These are phyloP conservation scores for Gobionotothen gibberifrons DNA, from an alignment of 2,797 vertebrate species.

Conservation along the genomic window DNA sequence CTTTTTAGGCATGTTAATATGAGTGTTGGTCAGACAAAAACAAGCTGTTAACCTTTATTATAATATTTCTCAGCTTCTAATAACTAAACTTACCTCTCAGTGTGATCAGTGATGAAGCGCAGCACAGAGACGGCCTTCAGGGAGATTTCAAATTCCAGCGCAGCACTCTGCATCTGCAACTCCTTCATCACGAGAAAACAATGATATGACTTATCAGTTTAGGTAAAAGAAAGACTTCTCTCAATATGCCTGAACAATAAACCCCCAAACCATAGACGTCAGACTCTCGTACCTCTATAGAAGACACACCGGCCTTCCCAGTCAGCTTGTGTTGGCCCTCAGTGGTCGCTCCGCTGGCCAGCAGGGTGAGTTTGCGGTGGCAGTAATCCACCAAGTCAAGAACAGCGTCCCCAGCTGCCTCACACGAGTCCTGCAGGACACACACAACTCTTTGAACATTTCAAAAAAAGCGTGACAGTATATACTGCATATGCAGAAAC, in stretches of 20 bases:
- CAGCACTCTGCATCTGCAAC: conserved; percentile 86
- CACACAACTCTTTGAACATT: conserved; percentile 1
- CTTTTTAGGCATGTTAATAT: background rate
- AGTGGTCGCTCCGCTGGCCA: conserved; percentile 78
- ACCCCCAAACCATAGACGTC: background rate
- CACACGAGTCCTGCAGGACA: conserved; percentile 89
- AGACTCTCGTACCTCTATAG: conserved; percentile 83
- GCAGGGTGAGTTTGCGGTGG: conserved; percentile 91
- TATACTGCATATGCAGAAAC: background rate
- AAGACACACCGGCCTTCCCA: conserved; percentile 56
- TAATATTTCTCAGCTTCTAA: too few relatives aligned
- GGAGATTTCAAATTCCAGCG: conserved; percentile 93
- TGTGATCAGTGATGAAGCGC: conserved; percentile 92
- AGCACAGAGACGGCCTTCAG: conserved; percentile 93
- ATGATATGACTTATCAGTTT: background rate
- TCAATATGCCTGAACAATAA: background rate
- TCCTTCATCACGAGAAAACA: conserved; percentile 79
- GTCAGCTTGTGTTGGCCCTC: conserved; percentile 36
- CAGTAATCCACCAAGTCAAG: conserved; percentile 96
- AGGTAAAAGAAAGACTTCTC: background rate
- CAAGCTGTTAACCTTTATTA: background rate
- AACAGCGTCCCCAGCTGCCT: conserved; percentile 89
- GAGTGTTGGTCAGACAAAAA: background rate
- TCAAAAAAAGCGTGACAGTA: background rate
- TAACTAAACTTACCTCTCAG: conserved; percentile 85